phyloP scores from a whole-genome alignment of 2,888 invertebrate genomes.

The Abscondita cerata region DNA sequence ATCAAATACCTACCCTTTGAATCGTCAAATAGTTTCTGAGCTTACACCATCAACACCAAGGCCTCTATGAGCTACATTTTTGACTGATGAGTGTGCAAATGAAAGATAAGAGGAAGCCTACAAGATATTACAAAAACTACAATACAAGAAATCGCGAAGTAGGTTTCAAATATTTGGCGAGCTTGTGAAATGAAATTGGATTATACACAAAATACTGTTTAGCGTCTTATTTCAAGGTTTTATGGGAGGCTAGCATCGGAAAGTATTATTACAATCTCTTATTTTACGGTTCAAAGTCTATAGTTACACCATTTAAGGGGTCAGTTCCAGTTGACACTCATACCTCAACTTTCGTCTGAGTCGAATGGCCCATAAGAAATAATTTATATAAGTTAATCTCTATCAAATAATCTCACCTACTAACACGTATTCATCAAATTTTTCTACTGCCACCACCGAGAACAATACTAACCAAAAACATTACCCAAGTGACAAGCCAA shows the following conservation, averaged over 20 bases:
- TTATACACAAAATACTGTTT: slow-evolving; percentile 3
- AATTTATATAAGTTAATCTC: not conserved
- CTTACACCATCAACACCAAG: not conserved
- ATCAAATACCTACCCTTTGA: no score
- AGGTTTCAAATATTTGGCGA: not conserved
- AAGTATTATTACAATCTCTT: not conserved
- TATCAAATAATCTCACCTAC: not conserved
- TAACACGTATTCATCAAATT: not conserved
- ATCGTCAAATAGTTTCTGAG: no score
- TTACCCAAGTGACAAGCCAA: not conserved
- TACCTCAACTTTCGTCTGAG: slow-evolving; percentile 5
- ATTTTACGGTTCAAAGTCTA: not conserved
- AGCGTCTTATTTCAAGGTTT: not conserved
- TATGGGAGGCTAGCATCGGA: slow-evolving; percentile 4
- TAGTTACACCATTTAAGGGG: not conserved
- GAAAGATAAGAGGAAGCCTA: slow-evolving; percentile 1
- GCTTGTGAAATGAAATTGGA: not conserved
- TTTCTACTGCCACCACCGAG: not conserved
- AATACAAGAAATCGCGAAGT: slow-evolving; percentile 5
- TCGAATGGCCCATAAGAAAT: slow-evolving; percentile 2
- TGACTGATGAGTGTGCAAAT: not conserved
- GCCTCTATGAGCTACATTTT: not conserved
- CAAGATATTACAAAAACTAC: slow-evolving; percentile 4
- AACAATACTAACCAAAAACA: slow-evolving; percentile 1
- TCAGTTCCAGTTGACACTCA: not conserved